These are phyloP conservation scores for Chlamydotis undulata DNA, from an alignment of 2,113 vertebrate species.

Conservation along the genomic window DNA sequence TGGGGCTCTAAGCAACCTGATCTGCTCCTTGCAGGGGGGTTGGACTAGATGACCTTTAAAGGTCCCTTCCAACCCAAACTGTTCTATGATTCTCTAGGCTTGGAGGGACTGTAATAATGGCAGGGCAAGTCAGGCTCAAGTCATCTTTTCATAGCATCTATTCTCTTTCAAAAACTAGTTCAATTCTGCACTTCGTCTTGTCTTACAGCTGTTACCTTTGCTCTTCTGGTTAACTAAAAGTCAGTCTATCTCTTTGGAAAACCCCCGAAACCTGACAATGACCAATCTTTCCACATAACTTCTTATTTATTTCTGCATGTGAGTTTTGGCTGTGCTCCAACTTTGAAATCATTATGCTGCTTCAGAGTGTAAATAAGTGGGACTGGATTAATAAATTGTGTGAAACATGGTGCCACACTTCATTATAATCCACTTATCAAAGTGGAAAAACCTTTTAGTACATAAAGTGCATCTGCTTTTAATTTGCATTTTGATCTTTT, in stretches of 20 bases:
- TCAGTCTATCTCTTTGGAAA: conserved; percentile 20
- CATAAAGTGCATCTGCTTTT: conserved; percentile 68
- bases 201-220: not conserved
- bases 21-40: no score
- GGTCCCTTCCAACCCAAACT: no score
- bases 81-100: not conserved
- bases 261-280: not conserved
- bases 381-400: conserved; percentile 66
- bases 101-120: not conserved
- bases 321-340: conserved; percentile 67
- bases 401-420: conserved; percentile 67
- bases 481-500: conserved; percentile 66
- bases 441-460: conserved; percentile 67
- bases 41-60: no score
- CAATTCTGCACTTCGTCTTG: rapidly evolving
- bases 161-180: not conserved
- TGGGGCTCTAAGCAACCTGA: no score
- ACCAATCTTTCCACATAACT: not conserved
- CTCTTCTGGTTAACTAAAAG: not conserved
- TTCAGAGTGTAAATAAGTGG: conserved; percentile 65
- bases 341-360: conserved; percentile 55
- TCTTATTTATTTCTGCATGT: conserved; percentile 54
- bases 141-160: not conserved
- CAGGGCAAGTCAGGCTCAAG: not conserved
- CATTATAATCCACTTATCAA: conserved; percentile 73